Percentiles rank a stretch among this genome's conserved stretches.
Conservation (phyloP, 2,113 vertebrate species). For the Pan troglodytes region DNA sequence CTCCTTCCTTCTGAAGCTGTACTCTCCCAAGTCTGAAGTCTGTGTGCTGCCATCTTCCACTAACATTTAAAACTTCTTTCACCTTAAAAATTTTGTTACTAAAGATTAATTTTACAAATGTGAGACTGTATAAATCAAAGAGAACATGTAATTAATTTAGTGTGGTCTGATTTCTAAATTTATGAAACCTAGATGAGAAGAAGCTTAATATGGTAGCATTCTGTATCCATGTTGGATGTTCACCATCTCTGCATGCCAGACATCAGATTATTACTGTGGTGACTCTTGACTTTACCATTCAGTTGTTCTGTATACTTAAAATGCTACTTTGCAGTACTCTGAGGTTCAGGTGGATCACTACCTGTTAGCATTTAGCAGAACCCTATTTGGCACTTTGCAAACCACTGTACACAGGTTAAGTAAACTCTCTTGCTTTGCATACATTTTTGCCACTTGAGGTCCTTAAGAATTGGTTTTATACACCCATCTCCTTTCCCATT, state of each 20-base stretch:
- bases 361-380: neutral
- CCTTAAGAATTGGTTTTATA: neutral
- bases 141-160: neutral
- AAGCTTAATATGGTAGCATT: neutral
- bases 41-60: neutral
- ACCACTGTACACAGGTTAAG: neutral
- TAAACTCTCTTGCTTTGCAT: neutral
- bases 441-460: neutral
- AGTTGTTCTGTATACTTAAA: neutral
- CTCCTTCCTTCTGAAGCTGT: neutral
- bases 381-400: neutral
- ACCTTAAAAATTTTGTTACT: neutral
- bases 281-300: neutral
- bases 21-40: neutral
- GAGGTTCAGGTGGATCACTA: neutral
- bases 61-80: constrained; percentile 10
- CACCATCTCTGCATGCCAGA: neutral
- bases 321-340: neutral
- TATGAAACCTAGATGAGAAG: neutral
- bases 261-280: neutral
- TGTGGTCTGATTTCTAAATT: neutral
- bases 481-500: neutral
- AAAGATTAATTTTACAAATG: constrained; percentile 6
- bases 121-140: neutral
- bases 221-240: neutral